These are phyloP conservation scores for Thelaira solivaga DNA, from an alignment of 2,888 invertebrate genomes.

Conservation along the genomic window DNA sequence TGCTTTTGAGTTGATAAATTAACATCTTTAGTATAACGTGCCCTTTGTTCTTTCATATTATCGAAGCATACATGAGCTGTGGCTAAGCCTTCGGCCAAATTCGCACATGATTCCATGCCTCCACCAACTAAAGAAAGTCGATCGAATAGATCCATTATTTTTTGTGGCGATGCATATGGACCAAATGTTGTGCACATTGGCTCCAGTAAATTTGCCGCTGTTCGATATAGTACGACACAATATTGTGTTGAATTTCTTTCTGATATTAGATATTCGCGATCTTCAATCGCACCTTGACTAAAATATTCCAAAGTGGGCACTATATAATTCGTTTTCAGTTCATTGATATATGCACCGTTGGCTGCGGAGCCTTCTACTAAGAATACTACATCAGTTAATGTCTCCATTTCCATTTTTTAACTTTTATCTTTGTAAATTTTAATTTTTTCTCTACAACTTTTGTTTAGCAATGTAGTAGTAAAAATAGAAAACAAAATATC, in stretches of 20 bases:
- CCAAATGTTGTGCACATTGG: constrained; percentile 88
- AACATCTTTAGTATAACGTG: constrained; percentile 70
- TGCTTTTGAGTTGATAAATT: constrained; percentile 74
- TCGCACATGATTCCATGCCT: constrained; percentile 91
- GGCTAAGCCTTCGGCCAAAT: constrained; percentile 92
- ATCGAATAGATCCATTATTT: constrained; percentile 87
- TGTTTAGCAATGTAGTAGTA: no score
- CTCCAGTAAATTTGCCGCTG: constrained; percentile 90
- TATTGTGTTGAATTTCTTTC: constrained; percentile 89
- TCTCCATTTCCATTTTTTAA: constrained; percentile 66
- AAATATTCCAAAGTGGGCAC: constrained; percentile 94
- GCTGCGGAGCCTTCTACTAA: constrained; percentile 94
- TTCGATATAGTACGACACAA: constrained; percentile 90
- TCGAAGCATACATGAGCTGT: constrained; percentile 93
- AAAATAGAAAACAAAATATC: no score
- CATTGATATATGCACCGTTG: constrained; percentile 93
- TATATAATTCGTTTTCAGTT: constrained; percentile 92
- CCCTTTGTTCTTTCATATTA: constrained; percentile 83
- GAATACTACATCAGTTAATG: constrained; percentile 89
- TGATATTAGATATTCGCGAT: constrained; percentile 84
- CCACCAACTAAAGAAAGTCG: constrained; percentile 92
- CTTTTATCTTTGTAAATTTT: no score
- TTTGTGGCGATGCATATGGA: constrained; percentile 89
- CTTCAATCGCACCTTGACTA: constrained; percentile 91
- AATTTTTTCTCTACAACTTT: no score